These are phyloP conservation scores for Drosophila varians DNA, from an alignment of 1,140 invertebrate species.

Conservation along the genomic window DNA sequence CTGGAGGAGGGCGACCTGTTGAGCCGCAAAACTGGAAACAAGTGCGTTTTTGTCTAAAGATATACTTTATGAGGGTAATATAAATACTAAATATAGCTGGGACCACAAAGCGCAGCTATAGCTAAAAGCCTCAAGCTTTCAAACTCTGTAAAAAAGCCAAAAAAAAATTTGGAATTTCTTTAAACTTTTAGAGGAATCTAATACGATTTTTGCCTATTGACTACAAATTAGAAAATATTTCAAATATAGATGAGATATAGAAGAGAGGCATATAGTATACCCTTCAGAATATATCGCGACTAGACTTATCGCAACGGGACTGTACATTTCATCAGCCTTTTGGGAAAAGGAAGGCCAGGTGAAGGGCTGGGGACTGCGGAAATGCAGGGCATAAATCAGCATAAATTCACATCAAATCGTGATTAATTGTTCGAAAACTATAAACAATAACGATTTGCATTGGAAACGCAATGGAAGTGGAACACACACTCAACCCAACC, in stretches of 20 bases:
- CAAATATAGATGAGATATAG: no score
- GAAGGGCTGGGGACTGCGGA: constrained; percentile 49
- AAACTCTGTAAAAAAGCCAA: not conserved
- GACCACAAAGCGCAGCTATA: no score
- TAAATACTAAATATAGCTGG: not conserved
- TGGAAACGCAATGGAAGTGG: constrained; percentile 19
- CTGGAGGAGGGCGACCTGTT: constrained; percentile 12
- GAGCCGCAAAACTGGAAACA: constrained; percentile 32
- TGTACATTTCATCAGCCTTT: constrained; percentile 23
- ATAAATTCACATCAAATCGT: constrained; percentile 32
- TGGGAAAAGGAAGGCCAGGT: constrained; percentile 35
- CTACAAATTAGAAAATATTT: no score
- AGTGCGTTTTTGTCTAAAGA: constrained; percentile 19
- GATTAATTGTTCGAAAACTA: constrained; percentile 24
- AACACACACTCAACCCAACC: constrained; percentile 8
- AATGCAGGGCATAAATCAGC: constrained; percentile 44
- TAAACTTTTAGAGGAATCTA: no score
- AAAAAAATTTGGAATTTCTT: no score
- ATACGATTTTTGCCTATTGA: no score
- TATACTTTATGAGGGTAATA: constrained; percentile 14
- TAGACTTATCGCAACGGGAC: not conserved
- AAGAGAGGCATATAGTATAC: no score
- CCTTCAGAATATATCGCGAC: not conserved
- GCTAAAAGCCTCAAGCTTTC: no score
- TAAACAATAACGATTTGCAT: constrained; percentile 8